A percentile compares a stretch with the other conserved stretches of the same genome.
Conservation (phyloP, 2,797 vertebrate genomes). For the Anniella stebbinsi region DNA sequence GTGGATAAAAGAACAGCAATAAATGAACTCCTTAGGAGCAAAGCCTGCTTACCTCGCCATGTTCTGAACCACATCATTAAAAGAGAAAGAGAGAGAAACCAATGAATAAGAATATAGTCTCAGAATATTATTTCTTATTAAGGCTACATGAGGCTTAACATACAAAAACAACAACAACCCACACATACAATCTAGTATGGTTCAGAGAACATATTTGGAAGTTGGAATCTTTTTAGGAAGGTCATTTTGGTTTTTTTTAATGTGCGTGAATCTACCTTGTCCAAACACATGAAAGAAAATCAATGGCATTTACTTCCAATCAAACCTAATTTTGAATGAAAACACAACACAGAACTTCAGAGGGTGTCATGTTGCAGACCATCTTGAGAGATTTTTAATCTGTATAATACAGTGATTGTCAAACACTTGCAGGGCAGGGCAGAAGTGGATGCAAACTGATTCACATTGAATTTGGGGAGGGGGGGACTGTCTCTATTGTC, state of each 20-base stretch:
- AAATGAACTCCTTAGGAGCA: not conserved
- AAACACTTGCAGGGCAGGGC: not conserved
- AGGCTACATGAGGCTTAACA: not conserved
- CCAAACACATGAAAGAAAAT: not conserved
- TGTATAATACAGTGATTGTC: not conserved
- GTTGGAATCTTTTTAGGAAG: not conserved
- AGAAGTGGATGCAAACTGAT: too few species aligned
- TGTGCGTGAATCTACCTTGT: not conserved
- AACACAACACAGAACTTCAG: too few species aligned
- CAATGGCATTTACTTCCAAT: not conserved
- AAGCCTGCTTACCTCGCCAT: not conserved
- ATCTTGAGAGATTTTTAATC: not conserved
- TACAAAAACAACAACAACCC: too few species aligned
- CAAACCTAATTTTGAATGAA: too few species aligned
- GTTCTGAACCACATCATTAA: not conserved
- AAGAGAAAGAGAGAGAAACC: not conserved
- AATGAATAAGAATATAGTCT: not conserved
- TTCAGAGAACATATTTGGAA: not conserved
- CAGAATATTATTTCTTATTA: not conserved
- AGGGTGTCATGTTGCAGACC: too few species aligned
- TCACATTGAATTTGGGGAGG: too few species aligned
- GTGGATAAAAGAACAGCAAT: not conserved
- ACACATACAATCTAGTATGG: not conserved
- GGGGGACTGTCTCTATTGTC: too few species aligned
- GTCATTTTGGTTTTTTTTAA: not conserved